These are phyloP conservation scores for Lates japonicus DNA, from an alignment of 2,797 vertebrate genomes.

Conservation along the genomic window DNA sequence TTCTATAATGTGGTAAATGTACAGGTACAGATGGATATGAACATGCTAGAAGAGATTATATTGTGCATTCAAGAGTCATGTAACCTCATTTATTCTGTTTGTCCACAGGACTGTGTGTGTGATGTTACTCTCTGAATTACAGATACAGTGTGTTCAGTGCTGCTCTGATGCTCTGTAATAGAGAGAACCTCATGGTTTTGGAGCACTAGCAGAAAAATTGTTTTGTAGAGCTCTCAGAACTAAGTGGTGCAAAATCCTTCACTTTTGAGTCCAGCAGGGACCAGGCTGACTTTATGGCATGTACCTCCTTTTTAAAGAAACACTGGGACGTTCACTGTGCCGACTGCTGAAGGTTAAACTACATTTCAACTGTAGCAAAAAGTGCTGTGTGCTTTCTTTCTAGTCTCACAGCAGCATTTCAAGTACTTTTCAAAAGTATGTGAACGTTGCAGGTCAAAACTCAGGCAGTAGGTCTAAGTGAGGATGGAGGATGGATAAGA, in stretches of 20 bases:
- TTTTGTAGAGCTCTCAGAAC: neutral
- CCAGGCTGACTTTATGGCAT: neutral
- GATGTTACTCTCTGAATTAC: conserved; percentile 5
- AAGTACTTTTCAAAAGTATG: neutral
- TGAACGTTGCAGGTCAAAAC: neutral
- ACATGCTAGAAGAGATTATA: neutral
- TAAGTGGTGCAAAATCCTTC: neutral
- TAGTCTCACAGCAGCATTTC: neutral
- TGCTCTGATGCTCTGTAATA: neutral
- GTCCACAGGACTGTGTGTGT: too few relatives aligned
- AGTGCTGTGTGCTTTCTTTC: neutral
- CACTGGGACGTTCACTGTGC: neutral
- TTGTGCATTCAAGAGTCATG: neutral
- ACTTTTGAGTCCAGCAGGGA: conserved; percentile 9
- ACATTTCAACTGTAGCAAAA: neutral
- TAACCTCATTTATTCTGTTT: conserved; percentile 3
- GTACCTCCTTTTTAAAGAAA: neutral
- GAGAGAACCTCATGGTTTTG: neutral
- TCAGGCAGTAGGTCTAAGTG: neutral
- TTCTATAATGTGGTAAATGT: neutral
- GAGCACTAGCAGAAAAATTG: neutral
- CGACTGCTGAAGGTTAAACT: neutral
- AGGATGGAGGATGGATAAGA: neutral
- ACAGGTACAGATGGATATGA: neutral
- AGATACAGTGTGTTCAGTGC: neutral